Evolutionary conservation across 2,113 vertebrate species (phyloP).

Genomic region (Ceyx melanurus): DNA sequence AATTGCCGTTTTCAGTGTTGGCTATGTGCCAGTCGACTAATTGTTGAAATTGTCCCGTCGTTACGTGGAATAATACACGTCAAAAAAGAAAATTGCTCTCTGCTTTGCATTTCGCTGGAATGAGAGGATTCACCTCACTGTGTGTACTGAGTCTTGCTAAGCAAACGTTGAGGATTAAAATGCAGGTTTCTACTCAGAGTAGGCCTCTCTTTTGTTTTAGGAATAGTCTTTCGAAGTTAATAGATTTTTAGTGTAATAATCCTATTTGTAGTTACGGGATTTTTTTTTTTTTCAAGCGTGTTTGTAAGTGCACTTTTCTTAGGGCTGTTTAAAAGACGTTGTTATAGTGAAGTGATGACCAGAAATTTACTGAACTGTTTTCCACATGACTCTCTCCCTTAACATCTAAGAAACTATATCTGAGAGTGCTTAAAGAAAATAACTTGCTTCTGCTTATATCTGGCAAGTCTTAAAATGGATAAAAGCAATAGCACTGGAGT

Average conservation of each 20-base stretch:
- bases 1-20: background rate
- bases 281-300: background rate
- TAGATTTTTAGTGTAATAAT: background rate
- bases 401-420: background rate
- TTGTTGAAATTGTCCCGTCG: background rate
- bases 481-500: background rate
- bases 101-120: fast-evolving
- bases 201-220: background rate
- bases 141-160: fast-evolving
- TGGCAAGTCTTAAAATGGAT: background rate
- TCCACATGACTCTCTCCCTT: fast-evolving
- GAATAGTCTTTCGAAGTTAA: background rate
- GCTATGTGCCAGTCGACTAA: too few relatives aligned
- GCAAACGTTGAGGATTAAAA: background rate
- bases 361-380: background rate
- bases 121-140: fast-evolving
- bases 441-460: background rate
- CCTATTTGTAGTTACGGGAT: background rate
- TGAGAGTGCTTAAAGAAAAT: background rate
- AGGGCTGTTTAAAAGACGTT: background rate
- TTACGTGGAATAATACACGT: too few relatives aligned
- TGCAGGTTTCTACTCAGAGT: background rate
- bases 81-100: background rate
- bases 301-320: background rate
- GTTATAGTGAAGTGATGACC: background rate